Evolutionary conservation across 1,140 invertebrate genomes (phyloP).

Genomic region (Drosophila punjabiensis): DNA sequence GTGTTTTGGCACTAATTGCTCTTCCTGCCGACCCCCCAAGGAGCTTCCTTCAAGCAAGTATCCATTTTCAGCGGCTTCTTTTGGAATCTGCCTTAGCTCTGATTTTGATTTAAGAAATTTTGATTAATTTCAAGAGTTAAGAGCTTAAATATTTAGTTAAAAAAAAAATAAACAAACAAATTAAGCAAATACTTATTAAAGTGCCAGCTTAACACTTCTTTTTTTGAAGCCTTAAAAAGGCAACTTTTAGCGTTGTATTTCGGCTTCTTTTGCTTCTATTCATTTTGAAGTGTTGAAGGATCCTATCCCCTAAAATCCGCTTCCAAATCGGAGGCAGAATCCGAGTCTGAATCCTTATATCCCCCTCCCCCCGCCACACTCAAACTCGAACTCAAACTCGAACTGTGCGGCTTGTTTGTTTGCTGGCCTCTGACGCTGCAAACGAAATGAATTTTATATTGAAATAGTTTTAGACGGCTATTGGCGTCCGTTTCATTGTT

Average conservation of each 20-base stretch:
- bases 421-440: slow-evolving; percentile 43
- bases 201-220: not conserved
- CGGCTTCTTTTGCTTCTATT: slow-evolving; percentile 66
- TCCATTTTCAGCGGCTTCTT: slow-evolving; percentile 17
- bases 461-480: slow-evolving; percentile 75
- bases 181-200: not conserved
- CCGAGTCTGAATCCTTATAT: not conserved
- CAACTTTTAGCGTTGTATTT: slow-evolving; percentile 67
- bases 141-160: not conserved
- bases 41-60: not conserved
- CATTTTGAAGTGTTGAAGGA: slow-evolving; percentile 54
- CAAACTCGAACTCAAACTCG: slow-evolving; percentile 10
- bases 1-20: slow-evolving; percentile 70
- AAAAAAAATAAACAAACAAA: not conserved
- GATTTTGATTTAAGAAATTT: not conserved
- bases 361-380: not conserved
- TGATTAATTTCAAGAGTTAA: not conserved
- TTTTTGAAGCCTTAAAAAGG: slow-evolving; percentile 69
- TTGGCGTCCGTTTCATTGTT: slow-evolving; percentile 37
- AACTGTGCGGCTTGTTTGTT: slow-evolving; percentile 32
- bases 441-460: slow-evolving; percentile 83
- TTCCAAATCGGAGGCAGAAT: too few species aligned
- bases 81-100: not conserved
- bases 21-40: slow-evolving; percentile 1
- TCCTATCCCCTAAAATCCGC: not conserved